Percentiles rank a stretch among this genome's conserved stretches.
Evolutionary conservation across 2,113 vertebrate species (phyloP).

Genomic region (Atractosteus spatula): DNA sequence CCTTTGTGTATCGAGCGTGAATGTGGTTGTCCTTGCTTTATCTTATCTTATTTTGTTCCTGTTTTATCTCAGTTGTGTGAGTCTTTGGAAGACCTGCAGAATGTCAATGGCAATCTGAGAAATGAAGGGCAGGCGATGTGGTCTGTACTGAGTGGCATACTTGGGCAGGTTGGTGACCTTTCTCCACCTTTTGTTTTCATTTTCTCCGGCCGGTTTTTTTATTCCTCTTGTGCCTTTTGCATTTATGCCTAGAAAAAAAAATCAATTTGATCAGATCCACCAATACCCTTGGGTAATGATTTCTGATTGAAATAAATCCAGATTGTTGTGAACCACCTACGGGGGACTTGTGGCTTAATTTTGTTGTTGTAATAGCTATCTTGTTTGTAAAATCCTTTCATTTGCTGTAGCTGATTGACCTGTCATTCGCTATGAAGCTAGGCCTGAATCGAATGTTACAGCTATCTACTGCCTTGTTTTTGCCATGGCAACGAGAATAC

Average conservation of each 20-base stretch:
- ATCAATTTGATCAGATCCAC: conserved; percentile 36
- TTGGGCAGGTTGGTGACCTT: conserved; percentile 80
- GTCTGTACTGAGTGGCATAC: conserved; percentile 85
- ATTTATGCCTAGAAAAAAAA: conserved; percentile 23
- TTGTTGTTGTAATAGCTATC: conserved; percentile 45
- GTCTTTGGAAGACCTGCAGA: conserved; percentile 91
- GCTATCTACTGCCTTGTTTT: conserved; percentile 28
- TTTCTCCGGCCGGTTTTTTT: background rate
- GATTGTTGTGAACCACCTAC: conserved; percentile 35
- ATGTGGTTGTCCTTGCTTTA: background rate
- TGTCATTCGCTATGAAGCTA: conserved; percentile 63
- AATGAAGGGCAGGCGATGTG: conserved; percentile 90
- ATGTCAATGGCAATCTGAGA: conserved; percentile 85
- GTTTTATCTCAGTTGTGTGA: conserved; percentile 79
- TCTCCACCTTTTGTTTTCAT: background rate
- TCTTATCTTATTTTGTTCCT: background rate
- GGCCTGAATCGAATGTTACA: conserved; percentile 53
- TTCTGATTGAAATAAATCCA: conserved; percentile 49
- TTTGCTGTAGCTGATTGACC: conserved; percentile 66
- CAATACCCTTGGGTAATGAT: conserved; percentile 37
- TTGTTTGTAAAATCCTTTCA: conserved; percentile 62
- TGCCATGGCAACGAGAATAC: conserved; percentile 44
- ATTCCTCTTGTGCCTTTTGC: background rate
- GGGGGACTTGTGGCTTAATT: conserved; percentile 46
- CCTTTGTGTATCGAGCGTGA: background rate